A percentile compares a stretch with the other conserved stretches of the same genome.
Conservation (phyloP, 2,888 invertebrate species). For the Lamellibrachia columna region DNA sequence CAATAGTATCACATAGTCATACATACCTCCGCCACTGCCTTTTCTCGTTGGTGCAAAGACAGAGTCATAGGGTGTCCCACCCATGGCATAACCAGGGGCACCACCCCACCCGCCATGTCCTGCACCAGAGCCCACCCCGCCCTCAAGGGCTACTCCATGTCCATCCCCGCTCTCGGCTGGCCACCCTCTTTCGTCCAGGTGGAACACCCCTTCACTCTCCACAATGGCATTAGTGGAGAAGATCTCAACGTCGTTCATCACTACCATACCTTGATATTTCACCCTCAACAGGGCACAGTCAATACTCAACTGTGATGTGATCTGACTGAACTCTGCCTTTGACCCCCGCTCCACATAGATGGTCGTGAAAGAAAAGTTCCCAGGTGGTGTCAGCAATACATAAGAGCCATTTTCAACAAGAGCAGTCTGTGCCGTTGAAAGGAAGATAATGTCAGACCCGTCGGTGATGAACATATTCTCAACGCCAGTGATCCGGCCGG, state of each 20-base stretch:
- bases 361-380: constrained; percentile 49
- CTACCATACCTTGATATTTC: constrained; percentile 48
- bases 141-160: constrained; percentile 41
- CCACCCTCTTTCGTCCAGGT: constrained; percentile 49
- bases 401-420: constrained; percentile 48
- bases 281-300: constrained; percentile 46
- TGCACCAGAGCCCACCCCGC: constrained; percentile 45
- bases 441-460: constrained; percentile 47
- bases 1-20: too few species aligned
- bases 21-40: constrained; percentile 50
- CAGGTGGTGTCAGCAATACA: constrained; percentile 45
- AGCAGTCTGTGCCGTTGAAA: constrained; percentile 50
- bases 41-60: constrained; percentile 44
- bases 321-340: constrained; percentile 46
- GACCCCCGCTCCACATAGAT: constrained; percentile 47
- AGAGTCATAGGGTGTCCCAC: constrained; percentile 47
- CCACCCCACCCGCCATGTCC: constrained; percentile 52
- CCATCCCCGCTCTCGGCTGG: constrained; percentile 45
- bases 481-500: constrained; percentile 48
- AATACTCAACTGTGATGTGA: constrained; percentile 41
- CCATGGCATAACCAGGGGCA: constrained; percentile 40
- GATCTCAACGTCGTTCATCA: constrained; percentile 48
- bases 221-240: constrained; percentile 47
- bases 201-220: constrained; percentile 50
- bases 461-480: constrained; percentile 45